Base-by-base conservation (phyloP, 1,140 invertebrate species). In the Drosophila lini region DNA sequence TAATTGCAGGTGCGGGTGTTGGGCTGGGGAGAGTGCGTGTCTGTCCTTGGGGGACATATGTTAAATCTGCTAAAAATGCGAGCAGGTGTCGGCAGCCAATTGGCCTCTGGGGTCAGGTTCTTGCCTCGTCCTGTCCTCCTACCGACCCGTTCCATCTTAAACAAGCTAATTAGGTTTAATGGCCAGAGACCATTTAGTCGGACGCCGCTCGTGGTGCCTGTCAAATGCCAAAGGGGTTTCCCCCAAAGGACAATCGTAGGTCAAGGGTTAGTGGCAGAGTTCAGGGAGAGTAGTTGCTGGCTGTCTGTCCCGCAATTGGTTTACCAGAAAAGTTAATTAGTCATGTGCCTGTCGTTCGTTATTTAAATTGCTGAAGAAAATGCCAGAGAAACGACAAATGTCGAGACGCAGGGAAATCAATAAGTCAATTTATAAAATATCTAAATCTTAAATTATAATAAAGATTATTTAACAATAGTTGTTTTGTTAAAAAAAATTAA, bases 111-210 rank as follows among this genome's bases (percentile, higher is more conserved):
- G 58, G 74, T 19, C 42, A 55, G 52, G 34, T 55, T 34, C 52
- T 25, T 55, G 13, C 28, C 4, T 7, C 42, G 45, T 53, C 13
- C 50, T 36, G 42, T 48, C 57, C 28, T 10, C 16, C 50, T 15
- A 3, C 22, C 31, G 4, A 31, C 59, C 13, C 22, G 56, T 19
- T 53, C 44, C 42, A 69, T 71, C 84, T 80, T 80, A 79, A 77
- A 74, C 80, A 88, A 80, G 71, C 80, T 88, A 80, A 86, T 86
- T 88, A 80, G 67, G 71, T 70, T 83, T 86, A 73, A 80, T 78
- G 62, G 68, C 48, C 75, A 78, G 50, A 53, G 75, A 69, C 55
- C 77, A 74, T 81, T 58, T 59, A 40, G 65, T 41, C 36, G 57
- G 57, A 55, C 52, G 52, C 45, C 32, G 48, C 42, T n/a, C 15